Evolutionary conservation across 2,888 invertebrate genomes (phyloP).

Genomic region (Heteromyza rotundicornis): DNA sequence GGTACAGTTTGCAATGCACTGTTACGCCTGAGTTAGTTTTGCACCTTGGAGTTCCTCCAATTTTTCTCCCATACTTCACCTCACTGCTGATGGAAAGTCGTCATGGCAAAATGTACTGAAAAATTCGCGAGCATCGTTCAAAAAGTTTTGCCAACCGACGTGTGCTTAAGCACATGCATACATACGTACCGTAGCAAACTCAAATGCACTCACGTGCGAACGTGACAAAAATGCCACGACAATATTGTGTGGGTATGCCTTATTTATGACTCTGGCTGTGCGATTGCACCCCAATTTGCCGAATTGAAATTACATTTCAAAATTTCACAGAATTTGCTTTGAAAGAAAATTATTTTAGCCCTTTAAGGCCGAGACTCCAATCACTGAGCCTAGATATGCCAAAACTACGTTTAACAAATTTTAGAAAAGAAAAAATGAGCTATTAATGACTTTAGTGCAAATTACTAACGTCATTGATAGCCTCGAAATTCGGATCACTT

Average conservation of each 20-base stretch:
- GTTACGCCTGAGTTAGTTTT: neutral
- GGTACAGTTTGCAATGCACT: no score
- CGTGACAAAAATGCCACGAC: constrained; percentile 51
- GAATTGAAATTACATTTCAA: neutral
- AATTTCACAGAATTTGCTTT: no score
- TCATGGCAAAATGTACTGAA: constrained; percentile 29
- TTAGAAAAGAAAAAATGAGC: no score
- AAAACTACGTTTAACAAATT: no score
- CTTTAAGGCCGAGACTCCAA: no score
- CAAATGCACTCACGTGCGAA: constrained; percentile 49
- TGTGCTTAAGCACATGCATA: neutral
- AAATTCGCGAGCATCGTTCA: constrained; percentile 9
- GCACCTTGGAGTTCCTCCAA: no score
- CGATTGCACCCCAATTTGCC: neutral
- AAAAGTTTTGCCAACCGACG: neutral
- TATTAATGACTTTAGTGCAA: no score
- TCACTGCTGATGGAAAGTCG: constrained; percentile 23
- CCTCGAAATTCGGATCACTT: no score
- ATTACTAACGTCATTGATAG: no score
- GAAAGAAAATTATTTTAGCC: no score
- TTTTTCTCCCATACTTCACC: no score
- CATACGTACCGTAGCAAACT: neutral
- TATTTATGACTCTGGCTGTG: neutral
- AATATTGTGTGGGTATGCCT: constrained; percentile 25
- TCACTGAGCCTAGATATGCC: no score